Conservation (phyloP, 1,140 invertebrate genomes). For the Pogonomyrmex californicus region DNA sequence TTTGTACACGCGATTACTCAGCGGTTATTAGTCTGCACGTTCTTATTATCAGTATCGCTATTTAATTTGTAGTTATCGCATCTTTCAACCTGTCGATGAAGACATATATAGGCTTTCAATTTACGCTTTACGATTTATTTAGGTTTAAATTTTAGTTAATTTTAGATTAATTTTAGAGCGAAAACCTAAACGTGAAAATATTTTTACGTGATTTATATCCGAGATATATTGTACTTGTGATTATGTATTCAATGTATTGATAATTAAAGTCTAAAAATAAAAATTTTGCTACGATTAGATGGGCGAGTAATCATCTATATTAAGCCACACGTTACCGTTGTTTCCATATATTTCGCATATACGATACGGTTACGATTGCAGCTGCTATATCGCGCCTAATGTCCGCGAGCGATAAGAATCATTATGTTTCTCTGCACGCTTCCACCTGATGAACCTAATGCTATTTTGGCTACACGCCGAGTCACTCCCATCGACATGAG, state of each 20-base stretch:
- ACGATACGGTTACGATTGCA: constrained; percentile 13
- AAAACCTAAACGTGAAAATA: neutral
- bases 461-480: constrained; percentile 15
- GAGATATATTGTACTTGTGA: constrained; percentile 12
- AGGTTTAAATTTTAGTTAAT: neutral
- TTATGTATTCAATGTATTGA: neutral
- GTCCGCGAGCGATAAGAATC: constrained; percentile 17
- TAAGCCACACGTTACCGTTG: neutral
- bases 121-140: neutral
- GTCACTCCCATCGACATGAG: constrained; percentile 3
- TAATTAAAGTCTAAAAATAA: constrained; percentile 9
- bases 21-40: neutral
- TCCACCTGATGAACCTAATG: constrained; percentile 18
- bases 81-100: neutral
- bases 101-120: neutral
- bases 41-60: neutral
- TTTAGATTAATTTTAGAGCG: neutral
- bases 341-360: neutral
- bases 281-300: constrained; percentile 13
- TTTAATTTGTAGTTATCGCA: constrained; percentile 7
- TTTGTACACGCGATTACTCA: neutral
- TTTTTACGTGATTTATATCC: constrained; percentile 30
- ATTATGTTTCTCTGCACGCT: constrained; percentile 15
- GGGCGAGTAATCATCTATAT: neutral
- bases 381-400: constrained; percentile 7